Evolutionary conservation across 2,113 vertebrate genomes (phyloP), one percentile per base, ranked within the genome.

Genomic region (Oreochromis niloticus): DNA sequence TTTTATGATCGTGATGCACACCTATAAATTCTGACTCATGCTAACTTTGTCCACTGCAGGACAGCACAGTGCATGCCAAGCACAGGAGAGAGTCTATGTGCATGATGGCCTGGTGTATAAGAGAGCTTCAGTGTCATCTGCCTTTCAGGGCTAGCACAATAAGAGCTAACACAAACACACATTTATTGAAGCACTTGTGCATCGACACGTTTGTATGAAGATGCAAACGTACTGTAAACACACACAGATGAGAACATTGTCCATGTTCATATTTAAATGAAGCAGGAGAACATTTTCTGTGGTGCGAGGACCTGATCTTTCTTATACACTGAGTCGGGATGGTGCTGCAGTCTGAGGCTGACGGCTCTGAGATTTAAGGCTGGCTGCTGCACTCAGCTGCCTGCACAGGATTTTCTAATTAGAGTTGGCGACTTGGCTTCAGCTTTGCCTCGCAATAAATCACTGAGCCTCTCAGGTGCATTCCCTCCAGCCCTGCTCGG

Each of bases 371-470:
- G 94, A 95, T 95, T 95, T 96, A 95, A 93, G 85, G 86, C 90
- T 87, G 82, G 83, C 92, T 94, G 96, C 94, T 92, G 95, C 94
- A 91, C 93, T 94, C 93, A 88, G 93, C 91, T 96, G 96, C 95
- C 93, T 96, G 89, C 91, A 91, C 95, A 92, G 92, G 95, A 95
- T 96, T 96, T 97, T 96, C 93, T 96, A 97, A 97, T 97, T 97
- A 96, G 96, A 96, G 95, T 91, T 92, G 94, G 95, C 86, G 94
- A 95, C 94, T 95, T 85, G 94, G 94, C 94, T 95, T 90, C 91
- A 84, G 95, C 94, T 93, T 92, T 80, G 91, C 85, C 92, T 89
- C 57, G 95, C 94, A 95, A 96, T 97, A 97, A 96, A 97, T 97
- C 96, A 96, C 91, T 9, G 55, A 80, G 86, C 85, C 93, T 96